These are phyloP conservation scores for Homalodisca vitripennis DNA, from an alignment of 1,140 invertebrate species.

Conservation along the genomic window DNA sequence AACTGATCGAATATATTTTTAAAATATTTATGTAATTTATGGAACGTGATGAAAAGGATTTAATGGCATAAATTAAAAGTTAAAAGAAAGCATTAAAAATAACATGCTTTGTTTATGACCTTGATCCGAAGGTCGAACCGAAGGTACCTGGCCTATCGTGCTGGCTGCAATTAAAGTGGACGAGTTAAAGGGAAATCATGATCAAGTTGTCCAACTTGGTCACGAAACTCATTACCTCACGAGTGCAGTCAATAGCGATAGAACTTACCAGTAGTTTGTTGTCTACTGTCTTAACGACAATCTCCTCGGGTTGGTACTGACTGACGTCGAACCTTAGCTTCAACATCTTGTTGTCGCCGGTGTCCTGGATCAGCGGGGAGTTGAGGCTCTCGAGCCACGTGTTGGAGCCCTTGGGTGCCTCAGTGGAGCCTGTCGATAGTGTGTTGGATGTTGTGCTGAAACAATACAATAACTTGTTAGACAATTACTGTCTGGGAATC, in stretches of 20 bases:
- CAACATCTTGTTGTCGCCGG: constrained; percentile 84
- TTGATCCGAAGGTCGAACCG: no score
- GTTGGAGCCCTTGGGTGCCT: constrained; percentile 53
- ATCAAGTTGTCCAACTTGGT: no score
- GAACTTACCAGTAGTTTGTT: constrained; percentile 89
- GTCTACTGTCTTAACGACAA: constrained; percentile 94
- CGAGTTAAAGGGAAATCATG: no score
- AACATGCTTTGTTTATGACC: no score
- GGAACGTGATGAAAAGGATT: no score
- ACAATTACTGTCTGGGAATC: no score
- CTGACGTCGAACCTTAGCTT: constrained; percentile 93
- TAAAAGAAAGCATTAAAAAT: no score
- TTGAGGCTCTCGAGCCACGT: constrained; percentile 77
- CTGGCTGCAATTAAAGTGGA: no score
- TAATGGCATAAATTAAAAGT: no score
- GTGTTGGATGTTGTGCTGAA: constrained; percentile 51
- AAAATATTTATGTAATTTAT: no score
- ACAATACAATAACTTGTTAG: constrained; percentile 24
- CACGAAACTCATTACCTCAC: neutral
- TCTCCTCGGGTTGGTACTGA: constrained; percentile 92
- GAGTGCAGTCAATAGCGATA: neutral
- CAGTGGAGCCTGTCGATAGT: constrained; percentile 52
- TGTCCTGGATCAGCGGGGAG: constrained; percentile 89
- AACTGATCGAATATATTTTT: no score
- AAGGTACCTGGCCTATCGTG: no score